Base-by-base conservation (phyloP, 2,888 invertebrate genomes). In the Gasteruption jaculator region DNA sequence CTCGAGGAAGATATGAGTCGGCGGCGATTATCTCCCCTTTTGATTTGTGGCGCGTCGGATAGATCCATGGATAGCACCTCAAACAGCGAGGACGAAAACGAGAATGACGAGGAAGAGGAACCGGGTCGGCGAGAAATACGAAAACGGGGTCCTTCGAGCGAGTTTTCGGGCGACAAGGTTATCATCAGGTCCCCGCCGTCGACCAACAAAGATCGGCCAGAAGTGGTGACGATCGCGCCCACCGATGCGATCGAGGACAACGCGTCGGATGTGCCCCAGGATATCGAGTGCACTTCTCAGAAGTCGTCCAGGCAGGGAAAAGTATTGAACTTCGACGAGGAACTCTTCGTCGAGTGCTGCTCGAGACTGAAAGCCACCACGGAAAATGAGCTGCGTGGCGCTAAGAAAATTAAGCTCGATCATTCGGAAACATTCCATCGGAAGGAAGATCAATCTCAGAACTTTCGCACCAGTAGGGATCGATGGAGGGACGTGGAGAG, bases 401-500 rank as follows among this genome's bases (percentile, higher is more conserved):
- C 70, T 0, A 71, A 71, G 27, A 71, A 70, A 38, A 71, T 71
- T 27, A 69, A 71, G 35, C 43, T 71, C 11, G 69, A 70, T 45
- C 68, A 69, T 18, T 58, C 54, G 3, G 66, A 62, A 2, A 49
- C 45, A n/a, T 64, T 62, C 41, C 58, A 58, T 15, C 56, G 46
- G 8, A 60, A 56, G 20, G 62, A 65, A 2, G 63, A 64, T 2
- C 57, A 57, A 16, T 43, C 48, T 3, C 53, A 56, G 6, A 53
- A 52, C 2, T 60, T 57, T 24, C 50, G 59, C 5, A 43, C 46
- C 0, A 56, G 53, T 14, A 62, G 57, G 19, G 69, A 67, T 31
- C 48, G 65, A 4, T 71, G 69, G 69, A 59, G 61, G n/a, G 70
- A 70, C 19, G 65, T 63, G 0, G 70, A 70, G 38, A 70, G 66